Conservation (phyloP, 2,797 vertebrate genomes). For the Allobates femoralis region DNA sequence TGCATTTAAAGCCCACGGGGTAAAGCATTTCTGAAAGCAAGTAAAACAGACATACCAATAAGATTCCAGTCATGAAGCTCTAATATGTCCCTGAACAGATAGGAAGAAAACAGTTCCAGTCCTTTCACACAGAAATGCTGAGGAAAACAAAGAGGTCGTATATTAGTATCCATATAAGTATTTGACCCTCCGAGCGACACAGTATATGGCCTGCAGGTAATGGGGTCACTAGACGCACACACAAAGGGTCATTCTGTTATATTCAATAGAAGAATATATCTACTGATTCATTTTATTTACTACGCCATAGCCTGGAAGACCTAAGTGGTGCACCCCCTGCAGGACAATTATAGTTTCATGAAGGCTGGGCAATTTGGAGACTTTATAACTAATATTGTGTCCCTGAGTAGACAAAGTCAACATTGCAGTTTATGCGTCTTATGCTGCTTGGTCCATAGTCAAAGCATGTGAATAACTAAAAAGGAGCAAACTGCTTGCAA, state of each 20-base stretch:
- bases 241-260: background rate
- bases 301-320: background rate
- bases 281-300: background rate
- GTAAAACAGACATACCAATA: conserved; percentile 78
- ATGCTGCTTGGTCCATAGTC: no score
- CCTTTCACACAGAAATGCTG: conserved; percentile 96
- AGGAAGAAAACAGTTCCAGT: conserved; percentile 91
- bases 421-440: background rate
- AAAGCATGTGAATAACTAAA: no score
- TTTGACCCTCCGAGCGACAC: conserved; percentile 19
- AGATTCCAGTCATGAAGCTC: conserved; percentile 99
- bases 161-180: conserved; percentile 6
- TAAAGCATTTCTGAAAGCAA: conserved; percentile 46
- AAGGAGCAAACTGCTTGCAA: no score
- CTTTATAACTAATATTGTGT: background rate
- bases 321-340: background rate
- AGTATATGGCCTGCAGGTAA: conserved; percentile 2
- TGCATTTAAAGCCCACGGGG: conserved; percentile 40
- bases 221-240: background rate
- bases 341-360: background rate
- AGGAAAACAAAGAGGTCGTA: conserved; percentile 65
- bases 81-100: conserved; percentile 93
- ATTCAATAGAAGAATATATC: background rate
- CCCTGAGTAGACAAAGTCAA: background rate
- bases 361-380: background rate